A percentile compares a stretch with the other conserved stretches of the same genome.
Conservation (phyloP, 1,140 invertebrate species). For the Matsumurasca onukii region DNA sequence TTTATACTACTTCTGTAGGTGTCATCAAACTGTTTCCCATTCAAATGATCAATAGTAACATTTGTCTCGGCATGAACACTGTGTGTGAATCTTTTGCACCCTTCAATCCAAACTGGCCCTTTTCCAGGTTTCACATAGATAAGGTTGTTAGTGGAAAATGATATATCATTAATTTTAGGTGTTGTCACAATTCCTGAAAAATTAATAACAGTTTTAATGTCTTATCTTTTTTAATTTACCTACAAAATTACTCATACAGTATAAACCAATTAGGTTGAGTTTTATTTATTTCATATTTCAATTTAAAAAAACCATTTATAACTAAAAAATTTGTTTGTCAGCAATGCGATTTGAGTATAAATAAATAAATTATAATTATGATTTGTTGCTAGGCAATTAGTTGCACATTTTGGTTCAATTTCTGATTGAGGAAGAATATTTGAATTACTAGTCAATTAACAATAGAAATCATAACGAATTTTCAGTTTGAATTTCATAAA, state of each 20-base stretch:
- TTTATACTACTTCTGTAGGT: not conserved
- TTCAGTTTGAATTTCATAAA: not conserved
- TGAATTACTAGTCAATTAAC: no score
- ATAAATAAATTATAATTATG: not conserved
- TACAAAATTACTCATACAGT: not conserved
- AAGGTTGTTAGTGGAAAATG: not conserved
- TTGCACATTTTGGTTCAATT: not conserved
- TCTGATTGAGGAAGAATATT: no score
- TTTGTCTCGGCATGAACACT: not conserved
- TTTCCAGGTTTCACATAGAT: not conserved
- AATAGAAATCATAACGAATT: not conserved
- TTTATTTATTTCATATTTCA: not conserved
- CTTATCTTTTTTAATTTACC: not conserved
- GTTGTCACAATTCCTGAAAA: slow-evolving; percentile 10
- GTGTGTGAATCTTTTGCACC: not conserved
- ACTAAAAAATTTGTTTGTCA: not conserved
- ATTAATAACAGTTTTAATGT: not conserved
- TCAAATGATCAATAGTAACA: not conserved
- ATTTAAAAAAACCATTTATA: not conserved
- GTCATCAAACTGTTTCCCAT: not conserved
- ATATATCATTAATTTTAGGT: not conserved
- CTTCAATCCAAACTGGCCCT: not conserved
- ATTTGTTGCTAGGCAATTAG: not conserved
- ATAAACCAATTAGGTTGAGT: not conserved
- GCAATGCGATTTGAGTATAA: not conserved